These are phyloP conservation scores for Macquaria ambigua DNA, from an alignment of 2,113 vertebrate species.

Conservation along the genomic window DNA sequence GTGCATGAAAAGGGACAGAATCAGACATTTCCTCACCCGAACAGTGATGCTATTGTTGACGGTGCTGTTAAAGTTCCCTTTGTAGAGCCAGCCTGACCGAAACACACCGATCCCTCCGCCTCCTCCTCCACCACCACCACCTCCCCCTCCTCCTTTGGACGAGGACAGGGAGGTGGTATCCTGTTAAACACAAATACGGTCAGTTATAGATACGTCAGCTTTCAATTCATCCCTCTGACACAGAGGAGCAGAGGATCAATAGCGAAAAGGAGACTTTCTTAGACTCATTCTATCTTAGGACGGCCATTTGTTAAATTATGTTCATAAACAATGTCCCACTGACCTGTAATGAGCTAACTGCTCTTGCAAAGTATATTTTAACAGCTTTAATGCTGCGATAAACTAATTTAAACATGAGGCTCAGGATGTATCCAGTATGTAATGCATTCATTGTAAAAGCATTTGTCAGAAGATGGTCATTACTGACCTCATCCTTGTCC, in stretches of 20 bases:
- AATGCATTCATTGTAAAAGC: constrained; percentile 57
- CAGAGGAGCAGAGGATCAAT: constrained; percentile 43
- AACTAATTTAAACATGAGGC: constrained; percentile 58
- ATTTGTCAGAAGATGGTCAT: constrained; percentile 48
- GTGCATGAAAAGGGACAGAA: neutral
- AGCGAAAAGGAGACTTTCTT: constrained; percentile 33
- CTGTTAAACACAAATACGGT: constrained; percentile 76
- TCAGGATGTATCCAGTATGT: constrained; percentile 32
- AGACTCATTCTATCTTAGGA: constrained; percentile 8
- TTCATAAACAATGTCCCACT: constrained; percentile 43
- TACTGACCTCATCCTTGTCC: constrained; percentile 97
- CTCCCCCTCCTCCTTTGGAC: constrained; percentile 93
- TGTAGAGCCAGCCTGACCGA: constrained; percentile 98
- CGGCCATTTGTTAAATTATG: constrained; percentile 32
- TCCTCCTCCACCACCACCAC: constrained; percentile 83
- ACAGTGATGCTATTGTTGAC: constrained; percentile 99
- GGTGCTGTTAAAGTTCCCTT: constrained; percentile 99
- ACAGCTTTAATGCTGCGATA: constrained; percentile 45
- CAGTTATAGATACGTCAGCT: constrained; percentile 20
- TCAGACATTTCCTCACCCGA: constrained; percentile 87
- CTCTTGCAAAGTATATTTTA: constrained; percentile 55
- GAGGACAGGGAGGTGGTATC: constrained; percentile 98
- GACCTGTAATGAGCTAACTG: constrained; percentile 38
- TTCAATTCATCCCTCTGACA: neutral
- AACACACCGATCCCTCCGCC: constrained; percentile 91